Conservation (phyloP, 1,140 invertebrate genomes). For the Zophobas morio region DNA sequence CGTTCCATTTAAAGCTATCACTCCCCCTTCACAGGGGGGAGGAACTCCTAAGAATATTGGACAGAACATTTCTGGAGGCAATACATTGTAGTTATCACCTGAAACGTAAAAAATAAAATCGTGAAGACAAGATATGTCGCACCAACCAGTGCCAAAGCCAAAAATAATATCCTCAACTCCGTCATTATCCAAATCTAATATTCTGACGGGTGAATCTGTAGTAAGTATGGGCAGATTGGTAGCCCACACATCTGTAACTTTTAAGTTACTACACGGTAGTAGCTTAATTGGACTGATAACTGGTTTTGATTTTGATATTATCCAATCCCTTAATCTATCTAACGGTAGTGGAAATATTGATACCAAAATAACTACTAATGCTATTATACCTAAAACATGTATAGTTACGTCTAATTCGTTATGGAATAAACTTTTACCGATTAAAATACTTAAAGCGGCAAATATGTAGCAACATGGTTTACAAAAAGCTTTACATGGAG, state of each 20-base stretch:
- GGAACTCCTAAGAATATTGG: slow-evolving; percentile 77
- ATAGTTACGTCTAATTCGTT: background rate
- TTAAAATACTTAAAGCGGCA: slow-evolving; percentile 72
- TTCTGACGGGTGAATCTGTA: slow-evolving; percentile 82
- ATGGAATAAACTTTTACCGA: slow-evolving; percentile 63
- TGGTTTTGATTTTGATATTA: slow-evolving; percentile 63
- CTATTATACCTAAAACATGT: slow-evolving; percentile 71
- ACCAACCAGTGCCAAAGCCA: slow-evolving; percentile 83
- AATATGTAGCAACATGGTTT: slow-evolving; percentile 76
- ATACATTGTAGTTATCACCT: slow-evolving; percentile 62
- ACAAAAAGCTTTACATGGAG: slow-evolving; percentile 72
- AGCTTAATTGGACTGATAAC: slow-evolving; percentile 63
- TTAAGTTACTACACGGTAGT: slow-evolving; percentile 79
- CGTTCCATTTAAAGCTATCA: slow-evolving; percentile 82
- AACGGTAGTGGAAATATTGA: slow-evolving; percentile 77
- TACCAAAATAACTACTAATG: slow-evolving; percentile 76
- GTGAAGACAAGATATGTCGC: slow-evolving; percentile 7
- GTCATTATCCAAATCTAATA: slow-evolving; percentile 83
- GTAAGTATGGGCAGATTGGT: slow-evolving; percentile 81
- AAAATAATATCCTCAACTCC: slow-evolving; percentile 82
- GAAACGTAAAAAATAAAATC: slow-evolving; percentile 10
- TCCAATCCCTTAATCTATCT: slow-evolving; percentile 74
- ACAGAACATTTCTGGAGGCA: slow-evolving; percentile 70
- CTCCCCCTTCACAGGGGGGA: slow-evolving; percentile 81
- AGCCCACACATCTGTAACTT: slow-evolving; percentile 80